phyloP scores from a whole-genome alignment of 2,113 vertebrate species.

The Zeus faber region DNA sequence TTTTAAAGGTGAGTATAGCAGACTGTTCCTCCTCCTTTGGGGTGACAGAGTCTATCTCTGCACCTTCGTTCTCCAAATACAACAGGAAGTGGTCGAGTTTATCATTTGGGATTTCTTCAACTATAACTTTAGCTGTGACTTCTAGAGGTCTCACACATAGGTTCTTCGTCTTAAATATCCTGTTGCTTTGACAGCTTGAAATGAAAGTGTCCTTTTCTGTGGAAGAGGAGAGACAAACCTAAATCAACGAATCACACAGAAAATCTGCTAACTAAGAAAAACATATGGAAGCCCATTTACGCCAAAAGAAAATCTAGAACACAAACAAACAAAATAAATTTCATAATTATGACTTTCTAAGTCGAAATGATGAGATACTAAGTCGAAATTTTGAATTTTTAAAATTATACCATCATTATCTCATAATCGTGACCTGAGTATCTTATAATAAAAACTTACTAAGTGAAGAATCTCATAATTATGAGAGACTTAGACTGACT shows the following conservation, averaged over 20 bases:
- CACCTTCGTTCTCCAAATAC: conserved; percentile 81
- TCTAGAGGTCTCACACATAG: conserved; percentile 76
- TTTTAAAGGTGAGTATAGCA: conserved; percentile 78
- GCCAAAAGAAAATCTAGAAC: neutral
- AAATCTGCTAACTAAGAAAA: too few species aligned
- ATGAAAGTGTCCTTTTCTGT: conserved; percentile 73
- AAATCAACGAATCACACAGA: too few species aligned
- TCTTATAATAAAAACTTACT: too few species aligned
- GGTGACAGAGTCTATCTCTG: conserved; percentile 42
- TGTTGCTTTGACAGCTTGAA: conserved; percentile 54
- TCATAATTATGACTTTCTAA: too few species aligned
- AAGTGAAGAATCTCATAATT: too few species aligned
- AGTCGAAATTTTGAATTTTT: too few species aligned
- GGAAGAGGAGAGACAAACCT: conserved; percentile 17
- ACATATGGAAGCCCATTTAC: too few species aligned
- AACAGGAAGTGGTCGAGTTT: conserved; percentile 56
- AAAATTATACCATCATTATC: too few species aligned
- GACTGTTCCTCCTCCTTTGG: conserved; percentile 70
- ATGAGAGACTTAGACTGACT: too few species aligned
- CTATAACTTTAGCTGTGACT: conserved; percentile 65
- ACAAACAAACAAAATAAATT: neutral
- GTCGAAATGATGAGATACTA: too few species aligned
- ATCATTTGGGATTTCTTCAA: conserved; percentile 72
- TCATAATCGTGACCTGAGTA: too few species aligned
- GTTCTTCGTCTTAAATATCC: conserved; percentile 50